These are phyloP conservation scores for Miniopterus natalensis DNA, from an alignment of 2,113 vertebrate genomes.

Conservation along the genomic window DNA sequence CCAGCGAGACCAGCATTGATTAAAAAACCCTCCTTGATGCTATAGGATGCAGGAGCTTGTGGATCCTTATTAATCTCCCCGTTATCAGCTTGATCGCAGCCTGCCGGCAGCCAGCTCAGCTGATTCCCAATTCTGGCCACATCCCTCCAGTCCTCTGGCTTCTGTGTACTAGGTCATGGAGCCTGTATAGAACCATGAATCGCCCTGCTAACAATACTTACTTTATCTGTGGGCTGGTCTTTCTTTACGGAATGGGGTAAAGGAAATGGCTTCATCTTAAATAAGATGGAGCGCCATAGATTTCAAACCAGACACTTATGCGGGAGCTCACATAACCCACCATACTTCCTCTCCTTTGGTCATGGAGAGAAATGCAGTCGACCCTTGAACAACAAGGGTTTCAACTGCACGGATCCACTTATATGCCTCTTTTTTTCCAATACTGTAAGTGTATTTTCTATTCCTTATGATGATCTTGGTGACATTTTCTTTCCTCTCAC, in stretches of 20 bases:
- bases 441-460: not conserved
- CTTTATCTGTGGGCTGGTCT: not conserved
- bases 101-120: constrained; percentile 76
- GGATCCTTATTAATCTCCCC: constrained; percentile 85
- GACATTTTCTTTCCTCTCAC: not conserved
- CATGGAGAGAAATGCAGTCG: not conserved
- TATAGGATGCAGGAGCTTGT: constrained; percentile 72
- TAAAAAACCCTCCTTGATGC: constrained; percentile 82
- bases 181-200: constrained; percentile 48
- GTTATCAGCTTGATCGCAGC: constrained; percentile 85
- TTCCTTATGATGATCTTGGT: not conserved
- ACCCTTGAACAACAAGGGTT: not conserved
- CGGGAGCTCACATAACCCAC: not conserved
- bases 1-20: constrained; percentile 83
- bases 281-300: not conserved
- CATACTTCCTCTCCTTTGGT: not conserved
- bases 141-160: constrained; percentile 68
- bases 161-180: constrained; percentile 67
- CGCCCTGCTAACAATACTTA: not conserved
- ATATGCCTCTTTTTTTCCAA: too few species aligned
- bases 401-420: not conserved
- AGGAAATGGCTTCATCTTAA: not conserved
- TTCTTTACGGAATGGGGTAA: not conserved
- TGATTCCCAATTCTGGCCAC: constrained; percentile 80
- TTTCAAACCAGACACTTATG: not conserved